Base-by-base conservation (phyloP, 2,888 invertebrate genomes). In the Boloria selene region DNA sequence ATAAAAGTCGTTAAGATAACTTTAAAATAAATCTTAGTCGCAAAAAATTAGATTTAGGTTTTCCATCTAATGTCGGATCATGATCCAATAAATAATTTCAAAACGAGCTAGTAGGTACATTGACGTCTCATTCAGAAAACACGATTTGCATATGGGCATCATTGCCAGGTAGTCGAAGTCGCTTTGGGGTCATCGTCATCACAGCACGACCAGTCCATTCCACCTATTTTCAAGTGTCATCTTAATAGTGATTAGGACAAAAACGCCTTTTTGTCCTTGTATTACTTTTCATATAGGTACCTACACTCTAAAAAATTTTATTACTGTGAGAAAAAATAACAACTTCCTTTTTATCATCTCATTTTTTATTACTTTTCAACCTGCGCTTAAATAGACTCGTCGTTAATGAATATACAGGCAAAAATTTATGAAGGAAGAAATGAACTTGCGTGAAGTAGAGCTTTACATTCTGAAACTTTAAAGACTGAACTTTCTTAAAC, bases 131-230 rank as follows among this genome's bases (percentile, higher is more conserved):
- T 77, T 75, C 73, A 76, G 81, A 83, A 86, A 87, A 84, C 79
- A 79, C 79, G 76, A 89, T 90, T 90, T 85, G 85, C 89, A 90
- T 90, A 90, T 81, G 85, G 79, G 79, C 85, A 80, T 73, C 79
- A 77, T 80, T 75, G 81, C 83, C 92, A 91, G 91, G 91, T 90
- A 90, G 87, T 76, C 75, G 75, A 71, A 71, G 72, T 61, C 67
- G 70, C 73, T 75, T 73, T 65, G 86, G 81, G 92, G 90, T 90
- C 91, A 88, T 88, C 87, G 90, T 87, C 88, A 85, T 85, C 81
- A 78, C 76, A 81, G 73, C 72, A 79, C 78, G 82, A 86, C 87
- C 85, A 81, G 84, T 85, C 83, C 83, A 78, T 50, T 80, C 78
- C 80, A 72, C 71, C 70, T 76, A 83, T 84, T 82, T 83, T 79